phyloP scores from a whole-genome alignment of 2,888 invertebrate species.

The Brachypterus glaber region DNA sequence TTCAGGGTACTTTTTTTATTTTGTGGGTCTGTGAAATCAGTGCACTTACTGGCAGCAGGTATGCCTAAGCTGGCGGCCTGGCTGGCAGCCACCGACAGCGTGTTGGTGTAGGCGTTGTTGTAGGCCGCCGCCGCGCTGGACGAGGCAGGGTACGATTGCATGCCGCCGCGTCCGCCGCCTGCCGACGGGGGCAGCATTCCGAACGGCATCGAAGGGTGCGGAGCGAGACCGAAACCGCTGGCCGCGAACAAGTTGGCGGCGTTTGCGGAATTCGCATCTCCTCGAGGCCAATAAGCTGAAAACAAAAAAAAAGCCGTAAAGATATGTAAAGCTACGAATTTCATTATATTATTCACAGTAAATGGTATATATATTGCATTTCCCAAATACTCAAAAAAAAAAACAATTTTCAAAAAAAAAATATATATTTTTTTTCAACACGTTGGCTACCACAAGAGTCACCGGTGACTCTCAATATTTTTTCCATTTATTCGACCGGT shows the following conservation, averaged over 20 bases:
- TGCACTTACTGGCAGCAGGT: conserved; percentile 64
- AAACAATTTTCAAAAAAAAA: no score
- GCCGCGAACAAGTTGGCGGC: conserved; percentile 41
- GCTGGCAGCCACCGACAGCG: conserved; percentile 75
- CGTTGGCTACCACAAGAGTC: no score
- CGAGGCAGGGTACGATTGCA: conserved; percentile 27
- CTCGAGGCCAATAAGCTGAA: conserved; percentile 73
- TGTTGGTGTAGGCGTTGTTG: conserved; percentile 50
- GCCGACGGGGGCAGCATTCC: conserved; percentile 36
- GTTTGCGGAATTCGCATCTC: conserved; percentile 46
- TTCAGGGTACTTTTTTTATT: no score
- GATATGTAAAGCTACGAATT: no score
- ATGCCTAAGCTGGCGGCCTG: conserved; percentile 76
- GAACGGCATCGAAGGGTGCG: conserved; percentile 37
- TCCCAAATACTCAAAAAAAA: no score
- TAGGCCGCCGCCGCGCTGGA: conserved; percentile 38
- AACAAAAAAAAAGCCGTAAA: conserved; percentile 16
- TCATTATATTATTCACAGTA: no score
- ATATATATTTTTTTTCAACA: no score
- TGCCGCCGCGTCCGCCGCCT: conserved; percentile 28
- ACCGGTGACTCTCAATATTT: no score
- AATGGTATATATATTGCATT: no score
- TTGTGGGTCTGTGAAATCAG: no score
- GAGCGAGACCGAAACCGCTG: conserved; percentile 35
- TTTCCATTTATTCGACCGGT: no score